Evolutionary conservation across 2,888 invertebrate genomes (phyloP).

Genomic region (Allacma fusca): DNA sequence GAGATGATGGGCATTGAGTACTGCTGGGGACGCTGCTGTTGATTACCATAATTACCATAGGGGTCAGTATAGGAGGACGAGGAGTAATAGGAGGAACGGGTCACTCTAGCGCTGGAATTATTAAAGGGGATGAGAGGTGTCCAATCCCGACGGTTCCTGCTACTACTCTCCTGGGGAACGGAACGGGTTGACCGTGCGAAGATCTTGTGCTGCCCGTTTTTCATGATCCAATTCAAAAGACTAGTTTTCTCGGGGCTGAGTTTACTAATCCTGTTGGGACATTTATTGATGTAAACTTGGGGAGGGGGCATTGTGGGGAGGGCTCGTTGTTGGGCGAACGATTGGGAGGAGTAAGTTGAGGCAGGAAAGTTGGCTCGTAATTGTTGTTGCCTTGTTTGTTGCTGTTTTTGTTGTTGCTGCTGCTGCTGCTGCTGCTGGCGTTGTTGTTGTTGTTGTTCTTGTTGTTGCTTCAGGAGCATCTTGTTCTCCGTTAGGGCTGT

Average conservation of each 20-base stretch:
- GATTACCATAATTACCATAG: neutral
- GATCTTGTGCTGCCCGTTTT: neutral
- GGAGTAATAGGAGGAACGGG: neutral
- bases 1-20: neutral
- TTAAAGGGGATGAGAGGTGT: neutral
- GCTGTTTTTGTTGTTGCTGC: neutral
- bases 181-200: too few relatives aligned
- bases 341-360: too few relatives aligned
- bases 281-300: neutral
- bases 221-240: neutral
- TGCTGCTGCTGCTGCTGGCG: neutral
- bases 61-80: too few relatives aligned
- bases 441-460: neutral
- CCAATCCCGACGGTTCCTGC: neutral
- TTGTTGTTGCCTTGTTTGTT: neutral
- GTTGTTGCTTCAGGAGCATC: neutral
- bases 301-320: neutral
- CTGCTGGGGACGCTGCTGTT: neutral
- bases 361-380: too few relatives aligned
- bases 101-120: neutral
- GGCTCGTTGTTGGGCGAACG: neutral
- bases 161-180: too few relatives aligned
- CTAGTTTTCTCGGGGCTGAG: neutral
- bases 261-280: neutral
- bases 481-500: slow-evolving; percentile 1